Base-by-base conservation (phyloP, 2,888 invertebrate genomes). In the Tortricodes alternella region DNA sequence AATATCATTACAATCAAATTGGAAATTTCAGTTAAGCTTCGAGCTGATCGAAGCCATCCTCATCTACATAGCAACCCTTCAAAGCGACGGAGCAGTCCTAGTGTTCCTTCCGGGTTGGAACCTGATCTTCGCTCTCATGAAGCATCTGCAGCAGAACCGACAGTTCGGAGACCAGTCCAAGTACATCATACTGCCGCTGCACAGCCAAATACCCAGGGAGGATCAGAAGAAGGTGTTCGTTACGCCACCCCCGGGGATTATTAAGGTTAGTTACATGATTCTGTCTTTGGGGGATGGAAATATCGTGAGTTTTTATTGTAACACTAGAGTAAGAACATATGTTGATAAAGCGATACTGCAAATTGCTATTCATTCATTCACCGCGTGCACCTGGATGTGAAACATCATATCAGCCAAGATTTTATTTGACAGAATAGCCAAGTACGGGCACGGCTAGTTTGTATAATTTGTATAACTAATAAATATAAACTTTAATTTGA, bases 21-120 rank as follows among this genome's bases (percentile, higher is more conserved):
- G n/a, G n/a, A 16, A 0, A 46, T 63, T 66, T n/a, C 72, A 91
- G 91, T 91, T 97, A 62, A 96, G 96, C 68, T 98, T 98, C 79
- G 98, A 99, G 77, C 89, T 99, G 5, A 95, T 99, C 60, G 98
- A 98, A 86, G 90, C 95, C 0, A 81, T 99, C 0, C 78, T 96
- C 9, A 69, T 82, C 5, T 92, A 95, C 71, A 95, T 96, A 39
- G 92, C 90, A 53, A 70, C 69, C 0, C 85, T 93, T 63, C 78
- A 84, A 15, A 91, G 94, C 23, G 94, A 95, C 0, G 99, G 99
- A 0, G 97, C 99, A 0, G 94, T 99, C 0, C 89, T 99, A 0
- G 92, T 99, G 2, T 99, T 99, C 80, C 89, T 99, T 0, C 98
- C 99, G 0, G 99, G 99, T 0, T 99, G 99, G 99, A 98, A 98